Conservation (phyloP, 2,797 vertebrate species). For the Hyperoplus immaculatus region DNA sequence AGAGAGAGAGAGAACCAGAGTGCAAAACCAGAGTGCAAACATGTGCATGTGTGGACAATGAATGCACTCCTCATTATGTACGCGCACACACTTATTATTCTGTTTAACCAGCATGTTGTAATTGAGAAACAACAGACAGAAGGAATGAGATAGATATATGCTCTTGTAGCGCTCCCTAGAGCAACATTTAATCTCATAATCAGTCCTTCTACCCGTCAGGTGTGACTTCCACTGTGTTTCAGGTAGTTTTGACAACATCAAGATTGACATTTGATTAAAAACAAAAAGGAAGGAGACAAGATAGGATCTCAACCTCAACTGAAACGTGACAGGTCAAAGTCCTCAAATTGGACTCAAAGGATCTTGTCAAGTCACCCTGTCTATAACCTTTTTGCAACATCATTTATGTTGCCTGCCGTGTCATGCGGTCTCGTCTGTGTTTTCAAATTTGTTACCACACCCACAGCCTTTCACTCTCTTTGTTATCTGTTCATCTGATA, state of each 20-base stretch:
- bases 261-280: neutral
- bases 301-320: neutral
- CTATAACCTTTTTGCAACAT: neutral
- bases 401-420: neutral
- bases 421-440: neutral
- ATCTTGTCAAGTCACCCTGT: neutral
- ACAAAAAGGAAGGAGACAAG: too few species aligned
- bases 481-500: conserved; percentile 40
- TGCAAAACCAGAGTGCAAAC: conserved; percentile 49
- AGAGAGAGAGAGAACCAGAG: too few species aligned
- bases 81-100: neutral
- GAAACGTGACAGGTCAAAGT: neutral
- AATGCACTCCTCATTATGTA: neutral
- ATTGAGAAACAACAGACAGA: neutral
- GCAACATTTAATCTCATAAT: conserved; percentile 1
- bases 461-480: neutral
- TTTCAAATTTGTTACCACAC: neutral
- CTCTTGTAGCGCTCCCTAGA: neutral
- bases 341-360: neutral
- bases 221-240: neutral
- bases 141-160: neutral
- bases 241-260: neutral
- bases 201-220: neutral
- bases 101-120: conserved; percentile 2
- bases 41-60: conserved; percentile 26